Evolutionary conservation across 2,888 invertebrate genomes (phyloP).

Genomic region (Drosophila kambysellisi): DNA sequence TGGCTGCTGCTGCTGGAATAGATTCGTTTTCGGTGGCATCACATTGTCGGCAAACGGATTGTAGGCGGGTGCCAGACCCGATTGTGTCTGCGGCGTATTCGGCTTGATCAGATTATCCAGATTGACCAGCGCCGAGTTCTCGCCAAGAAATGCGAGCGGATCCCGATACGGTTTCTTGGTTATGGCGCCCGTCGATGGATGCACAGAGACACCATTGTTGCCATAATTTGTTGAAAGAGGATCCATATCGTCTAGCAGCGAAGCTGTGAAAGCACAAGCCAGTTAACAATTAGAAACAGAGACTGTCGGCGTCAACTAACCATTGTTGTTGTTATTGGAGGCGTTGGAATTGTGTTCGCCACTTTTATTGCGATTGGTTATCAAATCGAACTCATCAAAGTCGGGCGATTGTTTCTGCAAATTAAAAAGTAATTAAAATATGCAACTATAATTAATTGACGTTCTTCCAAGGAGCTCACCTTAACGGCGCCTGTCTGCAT

Average conservation of each 20-base stretch:
- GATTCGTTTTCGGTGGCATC: conserved; percentile 86
- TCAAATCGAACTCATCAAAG: conserved; percentile 94
- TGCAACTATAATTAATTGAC: neutral
- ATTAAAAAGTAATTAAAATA: neutral
- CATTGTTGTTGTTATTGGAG: conserved; percentile 84
- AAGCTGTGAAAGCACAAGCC: conserved; percentile 64
- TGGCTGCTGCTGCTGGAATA: conserved; percentile 87
- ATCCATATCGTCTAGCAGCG: conserved; percentile 85
- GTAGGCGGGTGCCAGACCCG: conserved; percentile 81
- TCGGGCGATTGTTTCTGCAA: conserved; percentile 86
- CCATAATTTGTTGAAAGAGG: conserved; percentile 81
- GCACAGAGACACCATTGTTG: conserved; percentile 55
- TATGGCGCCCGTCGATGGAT: conserved; percentile 80
- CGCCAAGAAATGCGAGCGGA: conserved; percentile 97
- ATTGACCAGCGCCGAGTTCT: conserved; percentile 98
- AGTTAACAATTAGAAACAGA: neutral
- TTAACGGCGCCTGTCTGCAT: conserved; percentile 84
- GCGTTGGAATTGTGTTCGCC: conserved; percentile 80
- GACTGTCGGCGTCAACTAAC: conserved; percentile 50
- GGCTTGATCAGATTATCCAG: conserved; percentile 96
- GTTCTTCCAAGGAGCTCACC: conserved; percentile 48
- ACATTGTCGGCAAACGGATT: conserved; percentile 85
- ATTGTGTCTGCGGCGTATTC: conserved; percentile 81
- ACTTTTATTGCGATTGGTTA: conserved; percentile 90
- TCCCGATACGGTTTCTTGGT: conserved; percentile 88